Evolutionary conservation across 2,888 invertebrate species (phyloP).

Genomic region (Harmothoe impar): DNA sequence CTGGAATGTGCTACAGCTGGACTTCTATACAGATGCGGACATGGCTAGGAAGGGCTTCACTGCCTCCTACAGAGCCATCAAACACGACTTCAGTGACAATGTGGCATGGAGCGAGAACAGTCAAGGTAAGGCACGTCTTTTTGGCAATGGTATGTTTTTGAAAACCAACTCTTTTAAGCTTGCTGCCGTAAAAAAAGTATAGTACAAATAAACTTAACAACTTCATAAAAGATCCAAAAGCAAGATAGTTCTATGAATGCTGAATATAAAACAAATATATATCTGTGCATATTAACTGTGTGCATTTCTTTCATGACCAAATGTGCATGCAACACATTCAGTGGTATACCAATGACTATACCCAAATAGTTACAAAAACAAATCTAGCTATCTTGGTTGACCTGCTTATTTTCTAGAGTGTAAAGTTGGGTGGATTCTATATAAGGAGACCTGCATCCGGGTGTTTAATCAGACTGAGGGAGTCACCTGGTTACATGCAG

Average conservation of each 20-base stretch:
- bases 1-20: conserved; percentile 26
- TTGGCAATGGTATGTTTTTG: neutral
- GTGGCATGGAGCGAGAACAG: neutral
- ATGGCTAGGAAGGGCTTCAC: neutral
- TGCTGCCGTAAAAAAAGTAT: neutral
- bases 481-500: conserved; percentile 41
- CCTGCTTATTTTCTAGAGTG: neutral
- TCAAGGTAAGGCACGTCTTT: neutral
- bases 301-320: too few species aligned
- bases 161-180: neutral
- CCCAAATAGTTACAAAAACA: too few species aligned
- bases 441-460: neutral
- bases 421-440: neutral
- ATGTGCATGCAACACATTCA: too few species aligned
- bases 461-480: neutral
- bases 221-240: neutral
- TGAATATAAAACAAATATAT: too few species aligned
- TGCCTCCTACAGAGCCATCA: neutral
- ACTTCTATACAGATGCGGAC: conserved; percentile 16
- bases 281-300: too few species aligned
- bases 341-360: too few species aligned
- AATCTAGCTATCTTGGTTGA: neutral
- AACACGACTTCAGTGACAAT: neutral
- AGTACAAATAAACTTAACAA: neutral
- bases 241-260: too few species aligned